These are phyloP conservation scores for Pterobdella sp. DNA, from an alignment of 2,888 invertebrate species.

Conservation along the genomic window DNA sequence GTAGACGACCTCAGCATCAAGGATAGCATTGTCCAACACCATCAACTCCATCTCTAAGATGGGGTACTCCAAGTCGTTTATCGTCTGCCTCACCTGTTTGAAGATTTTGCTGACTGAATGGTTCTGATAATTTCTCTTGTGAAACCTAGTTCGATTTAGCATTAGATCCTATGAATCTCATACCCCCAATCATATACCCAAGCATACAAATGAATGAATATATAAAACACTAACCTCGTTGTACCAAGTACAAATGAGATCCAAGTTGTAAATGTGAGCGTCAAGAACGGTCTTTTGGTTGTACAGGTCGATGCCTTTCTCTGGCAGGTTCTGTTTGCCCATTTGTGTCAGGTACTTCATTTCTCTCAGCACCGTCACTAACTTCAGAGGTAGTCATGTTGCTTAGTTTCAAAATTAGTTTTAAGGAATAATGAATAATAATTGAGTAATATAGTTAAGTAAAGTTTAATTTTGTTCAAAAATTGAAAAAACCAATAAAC, in stretches of 20 bases:
- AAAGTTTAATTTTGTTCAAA: no score
- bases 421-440: background rate
- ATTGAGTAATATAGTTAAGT: no score
- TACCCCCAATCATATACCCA: no score
- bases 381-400: slow-evolving; percentile 50
- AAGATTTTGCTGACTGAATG: no score
- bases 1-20: background rate
- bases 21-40: slow-evolving; percentile 63
- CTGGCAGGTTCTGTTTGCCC: slow-evolving; percentile 57
- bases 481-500: background rate
- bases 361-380: slow-evolving; percentile 75
- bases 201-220: slow-evolving; percentile 2
- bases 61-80: slow-evolving; percentile 76
- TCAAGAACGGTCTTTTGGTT: slow-evolving; percentile 71
- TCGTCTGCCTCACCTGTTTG: slow-evolving; percentile 57
- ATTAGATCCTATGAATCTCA: no score
- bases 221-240: slow-evolving; percentile 58
- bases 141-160: no score
- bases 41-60: slow-evolving; percentile 74
- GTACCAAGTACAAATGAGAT: slow-evolving; percentile 60
- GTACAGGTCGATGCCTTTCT: slow-evolving; percentile 63
- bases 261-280: slow-evolving; percentile 59
- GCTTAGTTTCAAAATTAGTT: background rate
- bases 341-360: slow-evolving; percentile 74
- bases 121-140: no score